phyloP scores from a whole-genome alignment of 2,888 invertebrate genomes.

The Ormyrus pomaceus region DNA sequence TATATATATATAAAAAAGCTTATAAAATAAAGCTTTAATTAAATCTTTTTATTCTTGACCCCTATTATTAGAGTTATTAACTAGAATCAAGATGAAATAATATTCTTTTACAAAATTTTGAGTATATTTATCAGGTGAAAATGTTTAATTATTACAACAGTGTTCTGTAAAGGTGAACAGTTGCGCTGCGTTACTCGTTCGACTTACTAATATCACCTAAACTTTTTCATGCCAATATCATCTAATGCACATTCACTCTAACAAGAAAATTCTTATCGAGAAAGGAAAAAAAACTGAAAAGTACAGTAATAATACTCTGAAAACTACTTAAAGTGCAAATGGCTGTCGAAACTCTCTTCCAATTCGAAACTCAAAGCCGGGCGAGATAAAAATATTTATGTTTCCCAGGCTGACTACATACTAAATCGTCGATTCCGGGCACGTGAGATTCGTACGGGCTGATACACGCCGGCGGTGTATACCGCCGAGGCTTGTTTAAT shows the following conservation, averaged over 20 bases:
- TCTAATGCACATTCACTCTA: background rate
- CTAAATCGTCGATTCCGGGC: background rate
- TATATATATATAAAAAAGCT: too few relatives aligned
- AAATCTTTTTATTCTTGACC: too few relatives aligned
- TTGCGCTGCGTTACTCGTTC: too few relatives aligned
- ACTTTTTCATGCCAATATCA: background rate
- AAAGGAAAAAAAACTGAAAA: background rate
- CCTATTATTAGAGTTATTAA: too few relatives aligned
- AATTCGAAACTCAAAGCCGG: slow-evolving; percentile 33
- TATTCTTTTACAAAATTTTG: too few relatives aligned
- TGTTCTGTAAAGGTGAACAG: too few relatives aligned
- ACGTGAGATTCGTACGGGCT: background rate
- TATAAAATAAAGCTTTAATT: too few relatives aligned
- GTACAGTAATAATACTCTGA: background rate
- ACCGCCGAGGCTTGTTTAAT: slow-evolving; percentile 6
- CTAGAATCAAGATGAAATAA: too few relatives aligned
- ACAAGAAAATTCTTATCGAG: background rate
- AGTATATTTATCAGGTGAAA: too few relatives aligned
- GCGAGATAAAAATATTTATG: slow-evolving; percentile 30
- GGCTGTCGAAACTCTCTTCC: background rate
- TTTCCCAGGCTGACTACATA: slow-evolving; percentile 1
- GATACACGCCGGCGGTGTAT: background rate
- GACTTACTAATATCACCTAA: background rate
- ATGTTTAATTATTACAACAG: too few relatives aligned
- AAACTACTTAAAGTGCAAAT: background rate